A percentile compares a stretch with the other conserved stretches of the same genome.
These are phyloP conservation scores for Cheilosia vernalis DNA, from an alignment of 2,888 invertebrate genomes.

Conservation along the genomic window DNA sequence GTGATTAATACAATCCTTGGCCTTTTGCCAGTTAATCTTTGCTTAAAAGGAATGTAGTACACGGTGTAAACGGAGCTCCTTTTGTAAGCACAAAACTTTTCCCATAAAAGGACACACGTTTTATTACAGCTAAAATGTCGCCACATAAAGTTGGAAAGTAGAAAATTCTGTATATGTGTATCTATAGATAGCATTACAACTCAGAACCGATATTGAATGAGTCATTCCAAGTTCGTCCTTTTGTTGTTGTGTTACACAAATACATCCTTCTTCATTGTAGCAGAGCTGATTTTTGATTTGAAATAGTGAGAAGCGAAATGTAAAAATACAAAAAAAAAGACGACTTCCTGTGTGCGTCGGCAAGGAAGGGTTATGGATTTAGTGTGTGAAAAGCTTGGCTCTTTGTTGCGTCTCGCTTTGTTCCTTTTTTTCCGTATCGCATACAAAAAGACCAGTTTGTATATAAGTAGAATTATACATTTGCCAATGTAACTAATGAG, in stretches of 20 bases:
- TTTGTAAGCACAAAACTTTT: neutral
- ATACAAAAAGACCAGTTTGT: neutral
- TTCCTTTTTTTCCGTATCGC: neutral
- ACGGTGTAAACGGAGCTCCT: neutral
- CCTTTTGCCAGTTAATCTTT: neutral
- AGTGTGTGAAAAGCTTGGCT: constrained; percentile 5
- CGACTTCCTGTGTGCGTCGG: constrained; percentile 16
- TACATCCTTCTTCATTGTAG: constrained; percentile 24
- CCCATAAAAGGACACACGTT: constrained; percentile 3
- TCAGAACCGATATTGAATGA: constrained; percentile 48
- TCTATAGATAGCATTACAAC: constrained; percentile 34
- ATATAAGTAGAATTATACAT: neutral
- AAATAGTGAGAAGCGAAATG: constrained; percentile 6
- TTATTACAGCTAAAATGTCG: constrained; percentile 27
- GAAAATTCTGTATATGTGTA: constrained; percentile 7
- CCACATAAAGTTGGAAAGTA: constrained; percentile 20
- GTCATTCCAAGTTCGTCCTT: constrained; percentile 42
- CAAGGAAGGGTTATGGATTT: constrained; percentile 2
- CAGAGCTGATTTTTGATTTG: constrained; percentile 36
- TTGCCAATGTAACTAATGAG: neutral
- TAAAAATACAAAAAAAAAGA: neutral
- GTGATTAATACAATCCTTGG: neutral
- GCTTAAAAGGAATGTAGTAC: too few species aligned
- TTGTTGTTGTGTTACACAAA: constrained; percentile 34
- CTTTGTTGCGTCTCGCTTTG: constrained; percentile 20